Conservation (phyloP, 2,113 vertebrate species). For the Gopherus evgoodei region DNA sequence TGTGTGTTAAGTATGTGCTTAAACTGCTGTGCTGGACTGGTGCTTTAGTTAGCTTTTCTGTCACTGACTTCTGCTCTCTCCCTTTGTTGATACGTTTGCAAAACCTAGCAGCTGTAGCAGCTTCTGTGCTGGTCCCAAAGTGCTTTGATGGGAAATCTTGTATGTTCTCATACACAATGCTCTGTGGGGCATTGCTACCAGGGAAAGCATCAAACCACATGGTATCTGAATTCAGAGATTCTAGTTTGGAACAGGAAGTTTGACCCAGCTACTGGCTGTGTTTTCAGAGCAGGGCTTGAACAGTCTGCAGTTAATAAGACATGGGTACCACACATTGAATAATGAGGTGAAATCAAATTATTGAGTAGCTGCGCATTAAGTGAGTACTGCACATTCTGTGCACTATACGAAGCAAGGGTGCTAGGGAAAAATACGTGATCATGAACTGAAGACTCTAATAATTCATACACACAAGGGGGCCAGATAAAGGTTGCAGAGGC, state of each 20-base stretch:
- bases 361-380: not conserved
- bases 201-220: not conserved
- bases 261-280: accelerated
- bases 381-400: not conserved
- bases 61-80: not conserved
- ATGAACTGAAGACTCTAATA: not conserved
- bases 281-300: not conserved
- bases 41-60: not conserved
- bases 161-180: accelerated
- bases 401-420: not conserved
- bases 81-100: accelerated
- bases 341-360: not conserved
- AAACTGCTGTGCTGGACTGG: no score
- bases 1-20: no score
- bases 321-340: not conserved
- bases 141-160: not conserved
- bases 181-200: not conserved
- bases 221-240: not conserved
- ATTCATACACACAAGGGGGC: accelerated
- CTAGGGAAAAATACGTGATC: accelerated
- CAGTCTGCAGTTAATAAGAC: not conserved
- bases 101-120: not conserved
- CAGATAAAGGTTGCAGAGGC: not conserved
- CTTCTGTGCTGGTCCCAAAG: not conserved
- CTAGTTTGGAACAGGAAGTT: not conserved